Percentiles rank a stretch among this genome's conserved stretches.
phyloP scores from a whole-genome alignment of 1,140 invertebrate genomes.

The Dinoponera quadriceps region DNA sequence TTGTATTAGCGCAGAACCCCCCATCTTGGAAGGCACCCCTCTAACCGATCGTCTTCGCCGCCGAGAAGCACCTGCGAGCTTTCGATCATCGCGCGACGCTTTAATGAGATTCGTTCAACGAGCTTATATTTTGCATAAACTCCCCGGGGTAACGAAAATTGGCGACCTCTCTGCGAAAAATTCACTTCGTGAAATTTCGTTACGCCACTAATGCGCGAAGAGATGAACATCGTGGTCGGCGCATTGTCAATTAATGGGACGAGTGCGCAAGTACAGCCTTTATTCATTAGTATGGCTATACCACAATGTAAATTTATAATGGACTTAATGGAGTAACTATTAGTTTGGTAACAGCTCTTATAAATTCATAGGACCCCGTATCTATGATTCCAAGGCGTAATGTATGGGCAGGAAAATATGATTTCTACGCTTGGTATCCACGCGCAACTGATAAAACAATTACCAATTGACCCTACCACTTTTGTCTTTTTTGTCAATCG shows the following conservation, averaged over 20 bases:
- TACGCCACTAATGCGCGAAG: slow-evolving; percentile 49
- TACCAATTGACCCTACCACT: neutral
- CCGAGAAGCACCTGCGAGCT: slow-evolving; percentile 43
- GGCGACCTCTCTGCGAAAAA: slow-evolving; percentile 23
- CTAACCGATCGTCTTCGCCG: slow-evolving; percentile 54
- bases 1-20: slow-evolving; percentile 73
- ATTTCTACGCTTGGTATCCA: neutral
- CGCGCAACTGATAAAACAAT: neutral
- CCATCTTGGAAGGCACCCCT: slow-evolving; percentile 69
- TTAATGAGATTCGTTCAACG: slow-evolving; percentile 64
- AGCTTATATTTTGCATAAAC: slow-evolving; percentile 67
- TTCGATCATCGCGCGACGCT: slow-evolving; percentile 13
- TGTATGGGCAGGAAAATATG: neutral
- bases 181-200: slow-evolving; percentile 62
- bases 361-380: neutral
- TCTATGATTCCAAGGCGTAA: neutral
- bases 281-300: neutral
- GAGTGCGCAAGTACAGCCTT: neutral
- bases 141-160: slow-evolving; percentile 42
- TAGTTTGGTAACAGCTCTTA: slow-evolving; percentile 2
- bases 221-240: neutral
- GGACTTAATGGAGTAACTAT: slow-evolving; percentile 13
- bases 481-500: no score
- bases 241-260: slow-evolving; percentile 41
- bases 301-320: slow-evolving; percentile 8